Evolutionary conservation across 37 sponge, comb jelly and placozoan genomes (phyloP).

Genomic region (Haliclona indistincta): DNA sequence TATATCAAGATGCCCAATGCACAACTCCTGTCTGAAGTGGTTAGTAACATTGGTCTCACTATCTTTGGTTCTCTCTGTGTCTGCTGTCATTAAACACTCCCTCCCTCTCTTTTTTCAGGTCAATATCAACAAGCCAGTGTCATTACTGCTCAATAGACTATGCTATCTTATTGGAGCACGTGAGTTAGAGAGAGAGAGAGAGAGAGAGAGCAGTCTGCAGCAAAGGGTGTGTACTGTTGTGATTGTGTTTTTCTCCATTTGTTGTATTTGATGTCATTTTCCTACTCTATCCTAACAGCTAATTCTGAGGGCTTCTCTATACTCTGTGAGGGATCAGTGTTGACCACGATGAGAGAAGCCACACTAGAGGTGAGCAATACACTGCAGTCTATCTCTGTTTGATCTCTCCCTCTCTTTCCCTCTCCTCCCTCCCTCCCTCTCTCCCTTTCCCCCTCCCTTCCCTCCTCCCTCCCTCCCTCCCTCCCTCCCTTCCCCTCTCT

Average conservation of each 20-base stretch:
- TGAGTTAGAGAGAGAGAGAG: no score
- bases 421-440: background rate
- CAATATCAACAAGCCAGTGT: conserved; percentile 50
- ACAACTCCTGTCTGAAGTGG: conserved; percentile 23
- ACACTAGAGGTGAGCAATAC: background rate
- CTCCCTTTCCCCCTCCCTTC: background rate
- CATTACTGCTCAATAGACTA: conserved; percentile 42
- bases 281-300: conserved; percentile 12
- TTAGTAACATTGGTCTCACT: conserved; percentile 1
- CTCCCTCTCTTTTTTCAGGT: background rate
- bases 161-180: conserved; percentile 47
- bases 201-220: no score
- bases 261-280: background rate
- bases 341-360: conserved; percentile 57
- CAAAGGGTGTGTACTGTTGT: background rate
- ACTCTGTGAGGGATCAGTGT: conserved; percentile 57
- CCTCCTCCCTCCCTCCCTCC: background rate
- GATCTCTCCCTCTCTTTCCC: background rate
- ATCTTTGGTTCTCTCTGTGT: background rate
- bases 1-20: conserved; percentile 60
- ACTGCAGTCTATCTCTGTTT: background rate
- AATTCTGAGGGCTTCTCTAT: conserved; percentile 44
- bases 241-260: background rate
- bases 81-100: background rate
- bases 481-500: background rate